Conservation (phyloP, 2,113 vertebrate species). For the Lamprotornis superbus region DNA sequence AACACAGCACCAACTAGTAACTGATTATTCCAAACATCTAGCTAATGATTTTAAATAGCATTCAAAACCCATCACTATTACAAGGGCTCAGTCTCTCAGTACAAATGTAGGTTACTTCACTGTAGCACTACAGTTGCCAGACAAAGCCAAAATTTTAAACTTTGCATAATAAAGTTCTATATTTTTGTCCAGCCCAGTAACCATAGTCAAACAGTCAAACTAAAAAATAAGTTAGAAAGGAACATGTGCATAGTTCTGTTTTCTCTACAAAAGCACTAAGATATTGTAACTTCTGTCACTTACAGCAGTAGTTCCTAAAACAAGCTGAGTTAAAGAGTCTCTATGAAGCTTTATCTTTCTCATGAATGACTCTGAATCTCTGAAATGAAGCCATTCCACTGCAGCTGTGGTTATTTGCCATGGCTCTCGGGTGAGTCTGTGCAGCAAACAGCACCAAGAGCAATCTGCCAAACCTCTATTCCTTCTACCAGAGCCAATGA, state of each 20-base stretch:
- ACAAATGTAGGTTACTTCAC: neutral
- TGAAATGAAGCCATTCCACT: neutral
- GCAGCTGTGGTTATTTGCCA: neutral
- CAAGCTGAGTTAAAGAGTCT: neutral
- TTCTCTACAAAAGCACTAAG: neutral
- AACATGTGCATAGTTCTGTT: neutral
- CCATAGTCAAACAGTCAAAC: neutral
- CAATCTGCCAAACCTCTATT: neutral
- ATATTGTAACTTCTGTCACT: neutral
- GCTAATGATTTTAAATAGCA: neutral
- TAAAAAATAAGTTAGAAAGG: neutral
- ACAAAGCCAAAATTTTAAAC: neutral
- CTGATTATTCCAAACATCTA: neutral
- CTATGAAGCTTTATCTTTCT: neutral
- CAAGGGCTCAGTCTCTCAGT: neutral
- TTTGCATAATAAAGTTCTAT: neutral
- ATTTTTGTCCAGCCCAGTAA: neutral
- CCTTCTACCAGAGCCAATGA: neutral
- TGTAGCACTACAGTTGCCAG: neutral
- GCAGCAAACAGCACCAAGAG: neutral
- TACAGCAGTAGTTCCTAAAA: neutral
- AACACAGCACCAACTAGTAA: neutral
- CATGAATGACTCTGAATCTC: neutral
- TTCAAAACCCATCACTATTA: neutral
- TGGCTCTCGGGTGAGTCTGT: neutral